phyloP scores from a whole-genome alignment of 2,888 invertebrate genomes.

The Drosophila demipolita region DNA sequence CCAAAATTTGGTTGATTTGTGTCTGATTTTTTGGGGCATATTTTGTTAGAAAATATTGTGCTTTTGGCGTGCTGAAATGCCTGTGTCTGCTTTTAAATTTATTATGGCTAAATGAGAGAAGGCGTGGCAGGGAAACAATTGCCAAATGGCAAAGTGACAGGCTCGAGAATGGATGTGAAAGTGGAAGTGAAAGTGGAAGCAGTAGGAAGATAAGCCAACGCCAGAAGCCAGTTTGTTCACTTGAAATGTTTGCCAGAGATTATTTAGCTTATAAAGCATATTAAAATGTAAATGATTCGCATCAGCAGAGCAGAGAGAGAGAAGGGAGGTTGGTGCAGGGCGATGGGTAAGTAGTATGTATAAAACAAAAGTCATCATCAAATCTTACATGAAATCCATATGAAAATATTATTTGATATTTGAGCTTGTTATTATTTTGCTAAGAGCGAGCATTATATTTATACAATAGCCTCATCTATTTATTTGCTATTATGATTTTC shows the following conservation, averaged over 20 bases:
- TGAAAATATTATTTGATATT: neutral
- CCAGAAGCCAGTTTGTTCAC: conserved; percentile 34
- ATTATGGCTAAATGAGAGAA: conserved; percentile 58
- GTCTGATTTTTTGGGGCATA: conserved; percentile 10
- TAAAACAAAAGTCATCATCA: neutral
- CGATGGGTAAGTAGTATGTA: neutral
- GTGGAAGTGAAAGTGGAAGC: neutral
- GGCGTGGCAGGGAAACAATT: conserved; percentile 59
- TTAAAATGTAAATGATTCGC: conserved; percentile 62
- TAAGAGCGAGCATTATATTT: neutral
- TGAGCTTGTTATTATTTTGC: neutral
- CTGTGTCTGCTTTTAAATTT: conserved; percentile 64
- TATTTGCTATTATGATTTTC: conserved; percentile 16
- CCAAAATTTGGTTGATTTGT: neutral
- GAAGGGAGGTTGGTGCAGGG: neutral
- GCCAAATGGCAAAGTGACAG: conserved; percentile 63
- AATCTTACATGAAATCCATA: neutral
- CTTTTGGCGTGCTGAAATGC: conserved; percentile 26
- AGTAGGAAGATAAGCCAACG: conserved; percentile 9
- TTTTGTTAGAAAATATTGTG: neutral
- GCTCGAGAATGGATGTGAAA: conserved; percentile 3
- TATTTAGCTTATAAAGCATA: conserved; percentile 72
- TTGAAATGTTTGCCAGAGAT: conserved; percentile 62
- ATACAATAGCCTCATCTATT: conserved; percentile 7
- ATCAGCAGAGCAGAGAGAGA: neutral